These are phyloP conservation scores for Crepidodera aurea DNA, from an alignment of 2,888 invertebrate species.

Conservation along the genomic window DNA sequence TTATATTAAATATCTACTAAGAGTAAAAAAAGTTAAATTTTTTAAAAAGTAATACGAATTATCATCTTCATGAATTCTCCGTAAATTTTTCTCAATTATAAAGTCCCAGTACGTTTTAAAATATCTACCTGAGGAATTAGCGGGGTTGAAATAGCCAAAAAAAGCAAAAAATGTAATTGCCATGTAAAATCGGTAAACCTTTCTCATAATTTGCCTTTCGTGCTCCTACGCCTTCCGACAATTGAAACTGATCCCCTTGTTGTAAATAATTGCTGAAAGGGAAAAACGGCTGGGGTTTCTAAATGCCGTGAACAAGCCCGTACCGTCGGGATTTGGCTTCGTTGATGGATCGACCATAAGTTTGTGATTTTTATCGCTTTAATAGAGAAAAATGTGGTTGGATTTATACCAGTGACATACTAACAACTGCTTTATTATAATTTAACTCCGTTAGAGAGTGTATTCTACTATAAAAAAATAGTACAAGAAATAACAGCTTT, in stretches of 20 bases:
- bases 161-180: slow-evolving; percentile 5
- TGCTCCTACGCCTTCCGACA: slow-evolving; percentile 19
- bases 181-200: slow-evolving; percentile 11
- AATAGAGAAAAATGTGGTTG: slow-evolving; percentile 23
- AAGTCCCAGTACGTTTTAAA: too few relatives aligned
- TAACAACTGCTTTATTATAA: too few relatives aligned
- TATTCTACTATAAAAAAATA: too few relatives aligned
- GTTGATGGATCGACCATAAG: slow-evolving; percentile 23
- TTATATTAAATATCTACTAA: too few relatives aligned
- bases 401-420: too few relatives aligned
- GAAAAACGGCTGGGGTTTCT: slow-evolving; percentile 15
- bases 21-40: too few relatives aligned
- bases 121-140: neutral
- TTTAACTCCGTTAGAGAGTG: too few relatives aligned
- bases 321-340: slow-evolving; percentile 14
- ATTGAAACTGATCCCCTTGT: slow-evolving; percentile 23
- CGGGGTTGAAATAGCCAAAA: neutral
- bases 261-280: slow-evolving; percentile 21
- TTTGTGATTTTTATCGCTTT: slow-evolving; percentile 20
- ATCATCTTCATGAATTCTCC: too few relatives aligned
- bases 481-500: too few relatives aligned
- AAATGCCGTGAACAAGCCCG: neutral
- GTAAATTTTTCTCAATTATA: too few relatives aligned
- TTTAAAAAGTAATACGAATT: too few relatives aligned
- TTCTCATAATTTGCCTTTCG: slow-evolving; percentile 12